Base-by-base conservation (phyloP, 2,113 vertebrate genomes). In the Lanius ludovicianus region DNA sequence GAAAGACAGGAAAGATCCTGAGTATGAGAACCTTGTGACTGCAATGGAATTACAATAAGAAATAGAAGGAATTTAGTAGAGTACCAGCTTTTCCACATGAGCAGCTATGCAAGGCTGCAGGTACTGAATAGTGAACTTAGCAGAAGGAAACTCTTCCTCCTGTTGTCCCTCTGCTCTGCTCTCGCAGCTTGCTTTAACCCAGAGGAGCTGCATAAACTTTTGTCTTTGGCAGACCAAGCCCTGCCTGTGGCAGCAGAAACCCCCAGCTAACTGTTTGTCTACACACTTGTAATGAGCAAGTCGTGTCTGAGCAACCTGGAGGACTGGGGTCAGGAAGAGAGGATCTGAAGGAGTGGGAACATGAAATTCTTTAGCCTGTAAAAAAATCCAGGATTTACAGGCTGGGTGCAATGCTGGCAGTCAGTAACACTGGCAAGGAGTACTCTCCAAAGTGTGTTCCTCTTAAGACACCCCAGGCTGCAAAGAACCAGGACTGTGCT, bases 41-140 rank as follows among this genome's bases (percentile, higher is more conserved):
- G 49, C 95, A 65, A 94, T 95, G 90, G 96, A 97, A 65, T 77
- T 39, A 19, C 82, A 95, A 37, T 90, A 91, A 14, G 82, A 86
- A 84, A n/a, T 5, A 63, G 80, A 47, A 77, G 55, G 19, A 35
- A 42, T 42, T 60, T 35, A 82, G 31, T 17, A 28, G 65, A 44
- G 11, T 8, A 19, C 23, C 19, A 31, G 37, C 47, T 46, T 67
- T 80, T 70, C 63, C 25, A 20, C 16, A 1, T 7, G 12, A 74
- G 53, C 56, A 65, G 56, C 60, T 4, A 0, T 27, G 60, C 44
- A 56, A 57, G 28, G 37, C 79, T 84, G 37, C 60, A 68, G 28
- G 37, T 49, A 41, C 1, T 35, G 17, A 53, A 41, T 5, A 17
- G 23, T 41, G 46, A 84, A 46, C 27, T 37, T 63, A 56, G 50